phyloP scores from a whole-genome alignment of 2,888 invertebrate species.

The Ommatoiulus sabulosus region DNA sequence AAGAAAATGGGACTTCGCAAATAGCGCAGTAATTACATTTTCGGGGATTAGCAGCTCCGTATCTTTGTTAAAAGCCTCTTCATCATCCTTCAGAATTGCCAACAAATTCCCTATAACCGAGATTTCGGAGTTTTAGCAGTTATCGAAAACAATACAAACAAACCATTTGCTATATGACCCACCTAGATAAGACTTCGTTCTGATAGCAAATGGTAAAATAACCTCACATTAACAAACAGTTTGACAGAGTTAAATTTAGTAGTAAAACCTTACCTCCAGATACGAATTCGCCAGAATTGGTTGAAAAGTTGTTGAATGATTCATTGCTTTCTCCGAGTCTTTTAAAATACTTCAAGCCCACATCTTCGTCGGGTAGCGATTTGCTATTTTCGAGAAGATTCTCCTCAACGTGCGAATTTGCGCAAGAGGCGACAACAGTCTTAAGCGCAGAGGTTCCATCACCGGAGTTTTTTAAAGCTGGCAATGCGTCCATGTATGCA shows the following conservation, averaged over 20 bases:
- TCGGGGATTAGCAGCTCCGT: not conserved
- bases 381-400: not conserved
- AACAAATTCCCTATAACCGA: not conserved
- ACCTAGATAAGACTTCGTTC: not conserved
- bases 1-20: not conserved
- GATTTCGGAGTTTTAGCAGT: not conserved
- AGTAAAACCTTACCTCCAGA: slow-evolving; percentile 35
- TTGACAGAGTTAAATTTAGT: not conserved
- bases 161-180: not conserved
- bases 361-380: not conserved
- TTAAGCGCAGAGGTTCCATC: not conserved
- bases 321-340: not conserved
- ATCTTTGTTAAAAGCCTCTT: not conserved
- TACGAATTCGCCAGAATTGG: not conserved
- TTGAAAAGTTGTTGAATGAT: not conserved
- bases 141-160: not conserved
- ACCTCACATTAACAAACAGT: not conserved
- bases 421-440: not conserved
- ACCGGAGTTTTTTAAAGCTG: not conserved
- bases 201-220: not conserved
- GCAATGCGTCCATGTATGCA: not conserved
- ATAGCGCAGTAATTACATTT: not conserved
- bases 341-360: not conserved
- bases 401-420: not conserved
- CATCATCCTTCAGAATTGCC: not conserved